A percentile compares a stretch with the other conserved stretches of the same genome.
Conservation (phyloP, 2,113 vertebrate species). For the Centrocercus urophasianus region DNA sequence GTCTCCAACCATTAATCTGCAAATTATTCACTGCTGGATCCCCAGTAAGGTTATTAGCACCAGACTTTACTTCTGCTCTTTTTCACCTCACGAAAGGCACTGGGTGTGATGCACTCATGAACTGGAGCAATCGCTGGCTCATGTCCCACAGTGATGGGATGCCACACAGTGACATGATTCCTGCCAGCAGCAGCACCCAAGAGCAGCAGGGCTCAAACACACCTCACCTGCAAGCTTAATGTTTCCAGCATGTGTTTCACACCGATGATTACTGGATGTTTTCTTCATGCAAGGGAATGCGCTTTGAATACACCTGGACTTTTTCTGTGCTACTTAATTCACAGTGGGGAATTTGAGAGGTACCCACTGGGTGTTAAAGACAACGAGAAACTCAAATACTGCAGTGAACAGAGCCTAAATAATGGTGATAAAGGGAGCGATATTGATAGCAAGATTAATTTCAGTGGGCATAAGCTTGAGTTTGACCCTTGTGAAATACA, state of each 20-base stretch:
- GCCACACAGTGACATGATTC: too few species aligned
- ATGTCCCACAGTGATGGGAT: rapidly evolving
- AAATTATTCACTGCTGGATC: background rate
- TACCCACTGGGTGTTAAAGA: background rate
- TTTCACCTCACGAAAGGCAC: background rate
- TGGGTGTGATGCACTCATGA: background rate
- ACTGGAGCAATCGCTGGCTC: rapidly evolving
- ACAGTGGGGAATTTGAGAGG: background rate
- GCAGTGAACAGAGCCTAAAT: background rate
- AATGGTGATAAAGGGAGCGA: background rate
- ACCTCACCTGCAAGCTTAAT: rapidly evolving
- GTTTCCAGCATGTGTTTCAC: rapidly evolving
- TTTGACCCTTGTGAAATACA: too few species aligned
- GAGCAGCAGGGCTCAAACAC: background rate
- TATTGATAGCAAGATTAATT: background rate
- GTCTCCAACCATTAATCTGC: background rate
- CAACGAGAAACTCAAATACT: background rate
- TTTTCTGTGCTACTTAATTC: background rate
- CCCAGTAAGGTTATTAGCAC: background rate
- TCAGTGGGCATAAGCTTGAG: background rate
- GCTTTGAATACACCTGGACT: background rate
- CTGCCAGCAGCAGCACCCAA: background rate
- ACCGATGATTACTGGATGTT: background rate
- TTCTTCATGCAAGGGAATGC: background rate
- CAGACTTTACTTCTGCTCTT: background rate